A percentile compares a stretch with the other conserved stretches of the same genome.
Conservation (phyloP, 2,113 vertebrate genomes). For the Xenopus laevis region DNA sequence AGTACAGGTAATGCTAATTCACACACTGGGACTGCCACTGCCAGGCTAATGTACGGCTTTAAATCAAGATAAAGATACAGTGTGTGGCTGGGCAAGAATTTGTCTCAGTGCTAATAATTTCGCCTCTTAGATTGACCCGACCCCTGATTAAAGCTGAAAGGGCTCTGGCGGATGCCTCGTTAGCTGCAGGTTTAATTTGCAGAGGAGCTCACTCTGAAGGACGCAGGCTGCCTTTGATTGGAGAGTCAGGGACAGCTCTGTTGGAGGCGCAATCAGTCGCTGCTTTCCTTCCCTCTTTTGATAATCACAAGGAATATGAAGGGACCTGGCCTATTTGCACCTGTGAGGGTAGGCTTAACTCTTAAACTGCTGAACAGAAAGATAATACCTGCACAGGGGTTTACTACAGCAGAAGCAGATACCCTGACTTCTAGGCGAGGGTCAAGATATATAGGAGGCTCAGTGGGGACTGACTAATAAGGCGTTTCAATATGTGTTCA, state of each 20-base stretch:
- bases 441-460: too few relatives aligned
- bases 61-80: not conserved
- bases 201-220: slow-evolving; percentile 34
- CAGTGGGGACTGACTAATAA: too few relatives aligned
- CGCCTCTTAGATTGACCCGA: slow-evolving; percentile 38
- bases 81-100: not conserved
- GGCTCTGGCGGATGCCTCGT: slow-evolving; percentile 35
- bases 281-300: slow-evolving; percentile 11
- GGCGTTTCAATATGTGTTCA: too few relatives aligned
- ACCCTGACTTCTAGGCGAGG: too few relatives aligned
- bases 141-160: slow-evolving; percentile 42
- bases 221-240: slow-evolving; percentile 34
- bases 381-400: too few relatives aligned
- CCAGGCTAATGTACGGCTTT: not conserved
- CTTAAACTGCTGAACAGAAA: not conserved
- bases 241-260: slow-evolving; percentile 39
- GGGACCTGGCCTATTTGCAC: slow-evolving; percentile 1
- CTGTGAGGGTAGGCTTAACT: slow-evolving; percentile 11
- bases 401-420: too few relatives aligned
- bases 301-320: slow-evolving; percentile 33
- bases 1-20: too few relatives aligned
- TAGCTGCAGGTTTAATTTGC: slow-evolving; percentile 42
- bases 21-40: too few relatives aligned
- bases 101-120: slow-evolving; percentile 28
- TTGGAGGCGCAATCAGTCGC: slow-evolving; percentile 34